These are phyloP conservation scores for Tretioscincus oriximinensis DNA, from an alignment of 2,113 vertebrate genomes.

Conservation along the genomic window DNA sequence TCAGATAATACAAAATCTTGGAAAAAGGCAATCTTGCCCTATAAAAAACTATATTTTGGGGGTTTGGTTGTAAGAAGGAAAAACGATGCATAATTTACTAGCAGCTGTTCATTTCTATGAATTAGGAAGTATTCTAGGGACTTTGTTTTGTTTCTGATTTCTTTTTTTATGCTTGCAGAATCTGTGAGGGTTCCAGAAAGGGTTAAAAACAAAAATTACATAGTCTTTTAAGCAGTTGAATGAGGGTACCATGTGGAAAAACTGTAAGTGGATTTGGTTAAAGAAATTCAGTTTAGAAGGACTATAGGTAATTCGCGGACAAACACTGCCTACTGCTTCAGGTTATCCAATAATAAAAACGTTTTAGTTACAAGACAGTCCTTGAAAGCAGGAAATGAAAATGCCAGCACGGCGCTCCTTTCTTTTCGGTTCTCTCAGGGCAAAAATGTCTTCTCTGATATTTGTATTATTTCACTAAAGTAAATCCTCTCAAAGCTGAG, in stretches of 20 bases:
- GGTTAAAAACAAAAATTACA: slow-evolving; percentile 73
- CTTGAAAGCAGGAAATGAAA: slow-evolving; percentile 79
- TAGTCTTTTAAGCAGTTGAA: slow-evolving; percentile 79
- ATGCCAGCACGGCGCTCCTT: slow-evolving; percentile 64
- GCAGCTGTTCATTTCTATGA: slow-evolving; percentile 21
- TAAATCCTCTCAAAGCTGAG: slow-evolving; percentile 65
- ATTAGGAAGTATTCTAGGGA: slow-evolving; percentile 43
- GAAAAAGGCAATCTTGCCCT: no score
- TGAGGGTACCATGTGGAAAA: slow-evolving; percentile 73
- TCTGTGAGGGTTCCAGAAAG: slow-evolving; percentile 67
- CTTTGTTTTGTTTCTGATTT: slow-evolving; percentile 43
- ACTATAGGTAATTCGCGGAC: slow-evolving; percentile 79
- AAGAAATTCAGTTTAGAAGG: slow-evolving; percentile 82
- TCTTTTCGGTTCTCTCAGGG: slow-evolving; percentile 61
- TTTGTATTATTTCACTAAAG: slow-evolving; percentile 73
- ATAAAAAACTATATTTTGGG: no score
- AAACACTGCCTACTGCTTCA: slow-evolving; percentile 82
- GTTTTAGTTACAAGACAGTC: slow-evolving; percentile 80
- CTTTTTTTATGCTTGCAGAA: slow-evolving; percentile 71
- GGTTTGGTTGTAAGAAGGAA: not conserved
- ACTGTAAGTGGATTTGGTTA: slow-evolving; percentile 86
- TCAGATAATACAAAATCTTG: no score
- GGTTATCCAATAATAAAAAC: slow-evolving; percentile 81
- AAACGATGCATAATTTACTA: not conserved
- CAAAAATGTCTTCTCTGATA: slow-evolving; percentile 52